Percentiles rank a stretch among this genome's conserved stretches.
Conservation (phyloP, 2,888 invertebrate species). For the Philopedon plagiatum region DNA sequence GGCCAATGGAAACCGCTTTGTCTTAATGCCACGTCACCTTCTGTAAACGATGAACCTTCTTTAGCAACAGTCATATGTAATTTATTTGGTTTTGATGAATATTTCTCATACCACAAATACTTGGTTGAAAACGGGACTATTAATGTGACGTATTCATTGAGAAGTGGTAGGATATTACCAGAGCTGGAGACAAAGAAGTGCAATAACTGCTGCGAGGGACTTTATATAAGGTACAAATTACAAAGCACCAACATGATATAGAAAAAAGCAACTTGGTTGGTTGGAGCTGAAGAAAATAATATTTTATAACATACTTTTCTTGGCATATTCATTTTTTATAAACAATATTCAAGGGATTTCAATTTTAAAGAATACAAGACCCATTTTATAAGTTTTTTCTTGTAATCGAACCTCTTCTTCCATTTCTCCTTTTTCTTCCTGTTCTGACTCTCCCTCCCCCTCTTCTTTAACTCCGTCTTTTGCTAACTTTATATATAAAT, state of each 20-base stretch:
- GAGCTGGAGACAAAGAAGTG: conserved; percentile 17
- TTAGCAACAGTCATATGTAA: conserved; percentile 75
- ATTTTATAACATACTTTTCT: no score
- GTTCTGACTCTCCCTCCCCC: no score
- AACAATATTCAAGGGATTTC: no score
- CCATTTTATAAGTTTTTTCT: no score
- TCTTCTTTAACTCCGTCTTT: no score
- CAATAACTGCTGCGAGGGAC: conserved; percentile 68
- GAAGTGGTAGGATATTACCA: neutral
- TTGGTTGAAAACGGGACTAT: conserved; percentile 51
- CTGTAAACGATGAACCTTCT: conserved; percentile 68
- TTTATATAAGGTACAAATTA: conserved; percentile 67
- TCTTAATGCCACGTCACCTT: conserved; percentile 75
- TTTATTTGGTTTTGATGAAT: conserved; percentile 77
- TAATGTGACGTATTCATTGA: conserved; percentile 15
- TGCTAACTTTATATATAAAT: no score
- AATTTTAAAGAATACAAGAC: no score
- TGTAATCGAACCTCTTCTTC: no score
- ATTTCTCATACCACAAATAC: conserved; percentile 58
- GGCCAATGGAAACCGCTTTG: conserved; percentile 78
- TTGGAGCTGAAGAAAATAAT: neutral
- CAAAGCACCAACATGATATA: neutral
- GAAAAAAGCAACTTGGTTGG: neutral
- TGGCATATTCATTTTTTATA: no score
- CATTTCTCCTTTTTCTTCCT: no score